Evolutionary conservation across 2,888 invertebrate species (phyloP), one percentile per base, ranked within the genome.

Genomic region (Melieria crassipennis): DNA sequence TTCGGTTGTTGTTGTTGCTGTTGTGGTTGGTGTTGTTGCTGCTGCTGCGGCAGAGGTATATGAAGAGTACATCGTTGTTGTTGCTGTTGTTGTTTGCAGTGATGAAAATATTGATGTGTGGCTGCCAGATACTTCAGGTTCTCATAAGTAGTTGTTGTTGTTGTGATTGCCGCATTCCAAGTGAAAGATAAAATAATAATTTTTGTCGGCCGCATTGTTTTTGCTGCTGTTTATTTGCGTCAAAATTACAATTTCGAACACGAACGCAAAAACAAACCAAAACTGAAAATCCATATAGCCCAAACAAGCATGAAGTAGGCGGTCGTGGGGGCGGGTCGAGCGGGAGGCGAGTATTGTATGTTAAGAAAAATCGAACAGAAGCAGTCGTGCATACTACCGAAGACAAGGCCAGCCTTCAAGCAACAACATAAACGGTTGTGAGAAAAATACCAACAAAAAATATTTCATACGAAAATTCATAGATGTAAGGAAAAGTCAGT

Each of bases 101-200:
- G 81, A 75, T 82, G 82, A 76, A 81, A 78, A 79, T 81, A 81
- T 76, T 81, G 82, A 79, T 82, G 81, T 75, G 81, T 78, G 77
- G 79, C 78, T 72, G 82, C 81, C 75, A 81, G 77, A 80, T 82
- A 83, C 83, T 83, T 60, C 57, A 56, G 45, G 55, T 65, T 55
- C 65, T n/a, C n/a, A 30, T 16, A 43, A 30, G 61, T 16, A 62
- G 30, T 69, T 55, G 5, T 70, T 58, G 47, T 65, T 56, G 10
- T 66, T 71, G 68, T 47, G 52, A 11, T 67, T 65, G 10, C 58
- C 65, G 56, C 56, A 65, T 52, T 52, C 55, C 56, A 52, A 52
- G 48, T 46, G 48, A 55, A 30, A 30, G 30, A 30, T 30, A 30
- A 7, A 55, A 55, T 42, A 45, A 7, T 16, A 73, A 62, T 71